Conservation (phyloP, 2,888 invertebrate genomes). For the Archips crataeganus region DNA sequence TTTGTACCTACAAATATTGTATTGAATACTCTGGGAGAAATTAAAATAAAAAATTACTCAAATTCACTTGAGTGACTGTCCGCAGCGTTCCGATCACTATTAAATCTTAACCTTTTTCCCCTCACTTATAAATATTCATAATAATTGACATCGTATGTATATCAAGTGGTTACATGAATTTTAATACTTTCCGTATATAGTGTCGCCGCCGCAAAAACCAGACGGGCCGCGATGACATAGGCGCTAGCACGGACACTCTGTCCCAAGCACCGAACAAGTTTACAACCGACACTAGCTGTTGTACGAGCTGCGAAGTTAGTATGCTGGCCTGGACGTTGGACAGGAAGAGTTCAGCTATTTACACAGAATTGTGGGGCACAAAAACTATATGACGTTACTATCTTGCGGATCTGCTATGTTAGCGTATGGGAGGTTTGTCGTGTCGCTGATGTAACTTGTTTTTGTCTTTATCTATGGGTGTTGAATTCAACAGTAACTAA, state of each 20-base stretch:
- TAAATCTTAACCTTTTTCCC: constrained; percentile 65
- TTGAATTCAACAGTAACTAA: neutral
- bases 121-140: constrained; percentile 71
- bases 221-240: constrained; percentile 36
- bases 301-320: neutral
- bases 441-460: neutral
- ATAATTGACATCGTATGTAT: constrained; percentile 58
- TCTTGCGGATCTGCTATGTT: constrained; percentile 7
- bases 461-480: neutral
- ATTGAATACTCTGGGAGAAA: neutral
- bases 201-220: constrained; percentile 54
- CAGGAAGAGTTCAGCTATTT: constrained; percentile 40
- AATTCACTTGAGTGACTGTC: neutral
- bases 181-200: constrained; percentile 64
- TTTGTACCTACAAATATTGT: too few species aligned
- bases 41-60: neutral
- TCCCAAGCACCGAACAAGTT: neutral
- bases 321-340: constrained; percentile 23
- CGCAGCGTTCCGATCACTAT: constrained; percentile 54
- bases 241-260: constrained; percentile 4
- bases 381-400: constrained; percentile 33
- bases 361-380: constrained; percentile 19
- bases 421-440: neutral
- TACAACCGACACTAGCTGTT: neutral
- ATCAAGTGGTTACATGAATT: constrained; percentile 66